phyloP scores from a whole-genome alignment of 1,140 invertebrate species.

The Anadara kagoshimensis region DNA sequence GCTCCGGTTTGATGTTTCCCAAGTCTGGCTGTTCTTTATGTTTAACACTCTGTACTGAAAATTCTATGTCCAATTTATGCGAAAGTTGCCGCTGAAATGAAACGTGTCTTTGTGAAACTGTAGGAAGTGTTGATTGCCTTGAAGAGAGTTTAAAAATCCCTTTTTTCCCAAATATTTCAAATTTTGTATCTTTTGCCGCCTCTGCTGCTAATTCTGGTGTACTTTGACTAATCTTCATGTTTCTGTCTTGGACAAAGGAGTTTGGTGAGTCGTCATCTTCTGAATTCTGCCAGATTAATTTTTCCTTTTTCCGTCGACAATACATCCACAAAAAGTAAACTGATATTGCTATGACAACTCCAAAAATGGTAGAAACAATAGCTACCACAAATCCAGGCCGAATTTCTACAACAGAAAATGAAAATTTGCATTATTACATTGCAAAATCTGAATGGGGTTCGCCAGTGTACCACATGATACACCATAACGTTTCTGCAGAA shows the following conservation, averaged over 20 bases:
- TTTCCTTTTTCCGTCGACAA: constrained; percentile 27
- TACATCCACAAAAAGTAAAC: constrained; percentile 21
- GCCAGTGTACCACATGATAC: too few relatives aligned
- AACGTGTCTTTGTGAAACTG: constrained; percentile 85
- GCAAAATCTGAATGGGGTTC: too few relatives aligned
- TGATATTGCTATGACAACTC: too few relatives aligned
- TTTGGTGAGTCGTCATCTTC: constrained; percentile 48
- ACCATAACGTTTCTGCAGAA: too few relatives aligned
- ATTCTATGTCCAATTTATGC: constrained; percentile 84
- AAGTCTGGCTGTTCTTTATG: constrained; percentile 67
- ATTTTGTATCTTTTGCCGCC: constrained; percentile 11
- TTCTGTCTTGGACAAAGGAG: constrained; percentile 27
- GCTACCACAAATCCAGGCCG: too few relatives aligned
- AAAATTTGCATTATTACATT: too few relatives aligned
- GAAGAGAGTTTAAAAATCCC: constrained; percentile 74
- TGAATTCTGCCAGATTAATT: constrained; percentile 18
- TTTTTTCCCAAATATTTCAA: constrained; percentile 33
- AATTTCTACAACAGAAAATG: too few relatives aligned
- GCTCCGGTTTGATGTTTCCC: constrained; percentile 80
- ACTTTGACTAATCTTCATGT: constrained; percentile 57
- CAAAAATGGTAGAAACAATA: too few relatives aligned
- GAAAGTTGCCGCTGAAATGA: constrained; percentile 86
- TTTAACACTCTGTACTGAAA: constrained; percentile 78
- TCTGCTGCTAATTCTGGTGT: constrained; percentile 58
- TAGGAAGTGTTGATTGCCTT: constrained; percentile 86